These are phyloP conservation scores for Cynoglossus semilaevis DNA, from an alignment of 2,113 vertebrate species.

Conservation along the genomic window DNA sequence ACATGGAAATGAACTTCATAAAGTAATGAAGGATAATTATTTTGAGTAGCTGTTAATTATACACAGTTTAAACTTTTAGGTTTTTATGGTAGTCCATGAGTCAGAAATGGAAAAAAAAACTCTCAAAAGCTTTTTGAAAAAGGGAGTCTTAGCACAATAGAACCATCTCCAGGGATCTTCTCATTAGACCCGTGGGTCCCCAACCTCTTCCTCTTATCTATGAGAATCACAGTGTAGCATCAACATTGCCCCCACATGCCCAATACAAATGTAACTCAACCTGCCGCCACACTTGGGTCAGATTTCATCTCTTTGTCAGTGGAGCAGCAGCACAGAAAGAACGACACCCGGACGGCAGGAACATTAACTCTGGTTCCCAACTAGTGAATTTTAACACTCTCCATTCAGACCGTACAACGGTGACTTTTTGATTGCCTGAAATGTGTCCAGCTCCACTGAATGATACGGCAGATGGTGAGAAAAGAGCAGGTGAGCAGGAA, in stretches of 20 bases:
- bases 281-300: constrained; percentile 32
- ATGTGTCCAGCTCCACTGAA: constrained; percentile 60
- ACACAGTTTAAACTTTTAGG: neutral
- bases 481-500: neutral
- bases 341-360: constrained; percentile 25
- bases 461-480: constrained; percentile 54
- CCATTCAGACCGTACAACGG: constrained; percentile 58
- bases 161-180: neutral
- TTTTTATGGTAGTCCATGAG: too few species aligned
- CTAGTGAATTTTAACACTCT: constrained; percentile 40
- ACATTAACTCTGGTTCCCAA: too few species aligned
- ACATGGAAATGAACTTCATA: neutral
- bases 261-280: constrained; percentile 30
- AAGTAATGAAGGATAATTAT: neutral
- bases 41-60: neutral
- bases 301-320: constrained; percentile 46
- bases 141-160: neutral
- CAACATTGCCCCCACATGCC: constrained; percentile 12
- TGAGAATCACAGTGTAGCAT: constrained; percentile 24
- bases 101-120: neutral
- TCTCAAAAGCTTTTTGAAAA: neutral
- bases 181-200: constrained; percentile 1
- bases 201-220: constrained; percentile 25
- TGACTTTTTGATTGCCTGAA: constrained; percentile 55
- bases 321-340: constrained; percentile 27